These are phyloP conservation scores for Oenanthe oenanthe DNA, from an alignment of 2,113 vertebrate genomes.

Conservation along the genomic window DNA sequence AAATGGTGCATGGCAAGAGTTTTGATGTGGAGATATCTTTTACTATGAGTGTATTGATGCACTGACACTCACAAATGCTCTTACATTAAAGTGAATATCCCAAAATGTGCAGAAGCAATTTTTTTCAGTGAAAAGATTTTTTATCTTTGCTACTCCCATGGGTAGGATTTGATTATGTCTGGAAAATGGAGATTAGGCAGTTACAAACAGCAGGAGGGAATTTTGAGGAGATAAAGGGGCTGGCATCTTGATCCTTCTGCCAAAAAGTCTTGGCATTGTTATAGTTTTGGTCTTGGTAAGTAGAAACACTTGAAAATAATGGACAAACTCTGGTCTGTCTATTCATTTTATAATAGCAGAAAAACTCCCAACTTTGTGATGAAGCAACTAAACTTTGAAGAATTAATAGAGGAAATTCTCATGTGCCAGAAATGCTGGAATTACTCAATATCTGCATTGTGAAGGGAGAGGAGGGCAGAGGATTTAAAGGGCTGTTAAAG, in stretches of 20 bases:
- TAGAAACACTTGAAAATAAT: background rate
- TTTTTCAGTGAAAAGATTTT: background rate
- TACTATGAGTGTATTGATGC: background rate
- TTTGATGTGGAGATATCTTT: background rate
- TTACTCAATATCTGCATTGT: background rate
- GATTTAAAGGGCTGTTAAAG: background rate
- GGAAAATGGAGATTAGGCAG: background rate
- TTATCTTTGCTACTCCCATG: background rate
- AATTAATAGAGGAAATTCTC: background rate
- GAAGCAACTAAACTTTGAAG: background rate
- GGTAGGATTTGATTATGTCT: slow-evolving; percentile 1
- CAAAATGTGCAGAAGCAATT: background rate
- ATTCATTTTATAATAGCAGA: background rate
- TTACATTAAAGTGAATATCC: background rate
- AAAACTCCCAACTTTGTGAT: background rate
- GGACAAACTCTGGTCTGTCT: background rate
- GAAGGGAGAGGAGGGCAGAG: background rate
- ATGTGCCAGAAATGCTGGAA: background rate
- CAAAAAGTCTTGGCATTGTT: background rate
- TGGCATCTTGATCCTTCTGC: background rate
- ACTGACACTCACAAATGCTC: background rate
- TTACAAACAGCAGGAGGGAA: background rate
- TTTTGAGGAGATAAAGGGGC: background rate
- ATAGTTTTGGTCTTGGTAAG: background rate
- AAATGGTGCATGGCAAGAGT: background rate